Evolutionary conservation across 2,797 vertebrate species (phyloP), one percentile per base, ranked within the genome.

Genomic region (Siniperca undulata): DNA sequence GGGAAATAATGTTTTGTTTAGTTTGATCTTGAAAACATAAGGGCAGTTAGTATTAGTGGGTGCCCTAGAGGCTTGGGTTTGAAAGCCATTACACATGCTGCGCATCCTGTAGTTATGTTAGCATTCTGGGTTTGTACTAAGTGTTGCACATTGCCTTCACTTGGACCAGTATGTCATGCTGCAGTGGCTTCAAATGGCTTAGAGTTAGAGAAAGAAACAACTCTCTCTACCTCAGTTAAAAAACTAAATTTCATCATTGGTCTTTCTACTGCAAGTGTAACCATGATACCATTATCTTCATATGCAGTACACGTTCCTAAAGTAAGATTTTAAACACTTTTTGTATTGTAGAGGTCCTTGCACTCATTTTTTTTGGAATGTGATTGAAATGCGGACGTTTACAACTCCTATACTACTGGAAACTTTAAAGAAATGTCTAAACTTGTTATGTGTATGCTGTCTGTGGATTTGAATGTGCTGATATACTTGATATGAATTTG

Each of bases 401-500:
- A 52, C 75, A 69, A 42, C 71, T 80, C 56, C 16, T 59, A 48
- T 64, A 68, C 78, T 78, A 85, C 78, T 79, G 79, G 36, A 66
- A 78, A 73, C 34, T 30, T 53, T 66, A 40, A 0, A 36, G 4
- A 22, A 20, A 22, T 30, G 50, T 79, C 34, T 34, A 56, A 74
- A 82, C 5, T 38, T 84, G 66, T 72, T 73, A 24, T 1, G 58
- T 70, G 50, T 83, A 53, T 86, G 70, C 79, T 74, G 59, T 85
- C 46, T 42, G 6, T 90, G 74, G 66, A 85, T 93, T 85, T 87
- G 75, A 92, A 93, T 89, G 82, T 93, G 85, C 89, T 89, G 90
- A 92, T 88, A 91, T 93, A 94, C 92, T 95, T 94, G 93, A 95
- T 70, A 48, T 88, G 75, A 86, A 83, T 86, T 87, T 75, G 83